These are phyloP conservation scores for Conchocele bisecta DNA, from an alignment of 2,888 invertebrate genomes.

Conservation along the genomic window DNA sequence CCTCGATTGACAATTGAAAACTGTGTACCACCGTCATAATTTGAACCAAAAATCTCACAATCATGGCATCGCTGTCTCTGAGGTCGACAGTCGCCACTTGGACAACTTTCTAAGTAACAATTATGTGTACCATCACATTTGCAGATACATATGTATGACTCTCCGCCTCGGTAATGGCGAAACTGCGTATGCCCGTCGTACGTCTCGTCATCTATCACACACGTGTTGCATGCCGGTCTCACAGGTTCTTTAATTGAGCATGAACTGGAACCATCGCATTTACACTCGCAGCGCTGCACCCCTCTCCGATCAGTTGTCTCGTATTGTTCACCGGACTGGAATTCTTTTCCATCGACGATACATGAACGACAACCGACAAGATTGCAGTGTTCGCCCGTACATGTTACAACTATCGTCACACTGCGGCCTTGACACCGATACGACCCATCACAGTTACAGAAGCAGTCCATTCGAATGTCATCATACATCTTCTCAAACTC, in stretches of 20 bases:
- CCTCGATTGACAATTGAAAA: not conserved
- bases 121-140: constrained; percentile 34
- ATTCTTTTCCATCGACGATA: constrained; percentile 39
- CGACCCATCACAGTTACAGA: constrained; percentile 70
- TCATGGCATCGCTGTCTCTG: constrained; percentile 23
- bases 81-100: too few species aligned
- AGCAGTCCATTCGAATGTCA: constrained; percentile 44
- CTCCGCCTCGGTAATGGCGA: constrained; percentile 36
- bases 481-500: constrained; percentile 62
- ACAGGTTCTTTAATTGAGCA: constrained; percentile 11
- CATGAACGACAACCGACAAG: constrained; percentile 57
- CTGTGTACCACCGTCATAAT: constrained; percentile 48
- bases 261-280: constrained; percentile 64
- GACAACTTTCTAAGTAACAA: constrained; percentile 28
- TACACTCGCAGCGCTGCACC: constrained; percentile 62
- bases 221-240: constrained; percentile 41
- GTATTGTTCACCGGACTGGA: constrained; percentile 25
- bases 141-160: constrained; percentile 44
- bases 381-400: constrained; percentile 36
- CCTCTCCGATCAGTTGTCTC: constrained; percentile 24
- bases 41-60: constrained; percentile 28
- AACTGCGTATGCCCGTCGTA: constrained; percentile 48
- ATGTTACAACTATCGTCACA: constrained; percentile 38
- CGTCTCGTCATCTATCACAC: constrained; percentile 48
- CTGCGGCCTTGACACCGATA: constrained; percentile 70